Base-by-base conservation (phyloP, 2,113 vertebrate genomes). In the human region DNA sequence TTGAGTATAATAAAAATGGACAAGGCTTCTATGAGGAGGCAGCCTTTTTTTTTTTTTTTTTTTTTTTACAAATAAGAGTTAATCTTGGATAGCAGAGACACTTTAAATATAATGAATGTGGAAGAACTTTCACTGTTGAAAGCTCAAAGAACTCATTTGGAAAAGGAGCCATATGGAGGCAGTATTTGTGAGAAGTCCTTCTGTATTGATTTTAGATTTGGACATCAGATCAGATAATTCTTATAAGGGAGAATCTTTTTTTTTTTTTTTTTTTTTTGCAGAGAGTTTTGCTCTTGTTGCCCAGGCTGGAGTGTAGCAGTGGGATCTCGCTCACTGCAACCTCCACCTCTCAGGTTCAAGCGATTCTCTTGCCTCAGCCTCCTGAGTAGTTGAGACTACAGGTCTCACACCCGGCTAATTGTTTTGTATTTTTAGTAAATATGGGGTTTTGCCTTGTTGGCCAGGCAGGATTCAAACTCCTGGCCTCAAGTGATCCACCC, bases 141-240 rank as follows among this genome's bases (percentile, higher is more conserved):
- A 94, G 50, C 90, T 97, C 96, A 92, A 80, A 96, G 73, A 88
- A 90, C 90, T 73, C 76, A 48, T 93, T 82, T 98, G 89, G 94
- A 96, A 30, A 82, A 94, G 94, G 95, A 96, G 16, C 94, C 94
- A 32, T 95, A 85, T 93, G 97, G 91, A 81, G 97, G 96, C 40
- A 95, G 59, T 90, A 88, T 98, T 87, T 98, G 98, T 96, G 96
- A 97, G 61, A 98, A 98, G 59, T 81, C 80, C 76, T 96, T 96
- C 35, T 96, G 35, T 85, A 38, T 96, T 89, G 94, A 96, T 72
- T 97, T 97, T 82, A 89, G 55, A 92, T 79, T 96, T 61, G 93
- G 85, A 82, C 96, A 96, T 82, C 95, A 95, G 48, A 96, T 82
- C 95, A 95, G 40, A 95, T 52, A 85, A 35, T 45, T 95, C 84